Evolutionary conservation across 2,888 invertebrate species (phyloP).

Genomic region (Cabera pusaria): DNA sequence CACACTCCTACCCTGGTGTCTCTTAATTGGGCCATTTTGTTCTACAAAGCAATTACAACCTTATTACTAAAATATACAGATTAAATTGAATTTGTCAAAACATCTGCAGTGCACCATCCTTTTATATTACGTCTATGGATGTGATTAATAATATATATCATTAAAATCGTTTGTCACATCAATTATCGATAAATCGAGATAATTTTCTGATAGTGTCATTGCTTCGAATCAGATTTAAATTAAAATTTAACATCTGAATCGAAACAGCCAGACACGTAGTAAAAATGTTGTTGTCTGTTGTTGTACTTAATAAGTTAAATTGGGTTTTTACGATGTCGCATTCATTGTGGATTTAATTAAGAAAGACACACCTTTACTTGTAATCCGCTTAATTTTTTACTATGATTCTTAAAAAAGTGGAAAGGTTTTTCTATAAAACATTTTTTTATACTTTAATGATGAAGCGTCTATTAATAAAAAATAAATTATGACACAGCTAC

Average conservation of each 20-base stretch:
- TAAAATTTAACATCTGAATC: slow-evolving; percentile 9
- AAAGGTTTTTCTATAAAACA: slow-evolving; percentile 1
- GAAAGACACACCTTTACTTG: slow-evolving; percentile 17
- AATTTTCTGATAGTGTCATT: slow-evolving; percentile 24
- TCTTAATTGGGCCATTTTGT: no score
- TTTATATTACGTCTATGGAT: no score
- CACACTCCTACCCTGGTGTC: no score
- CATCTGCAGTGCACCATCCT: no score
- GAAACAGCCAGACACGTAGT: slow-evolving; percentile 10
- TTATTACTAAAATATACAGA: no score
- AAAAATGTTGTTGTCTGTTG: slow-evolving; percentile 16
- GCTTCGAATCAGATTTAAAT: slow-evolving; percentile 15
- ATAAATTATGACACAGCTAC: no score
- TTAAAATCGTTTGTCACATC: slow-evolving; percentile 14
- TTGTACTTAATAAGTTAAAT: slow-evolving; percentile 20
- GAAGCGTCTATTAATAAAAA: no score
- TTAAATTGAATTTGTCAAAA: no score
- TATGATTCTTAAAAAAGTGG: not conserved
- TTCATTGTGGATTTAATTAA: slow-evolving; percentile 24
- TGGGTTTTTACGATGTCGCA: slow-evolving; percentile 23
- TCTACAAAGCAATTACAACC: no score
- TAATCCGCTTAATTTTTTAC: slow-evolving; percentile 16
- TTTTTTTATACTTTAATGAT: slow-evolving; percentile 1
- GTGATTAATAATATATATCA: slow-evolving; percentile 7
- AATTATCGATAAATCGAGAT: slow-evolving; percentile 18